Conservation (phyloP, 2,888 invertebrate genomes). For the Eupithecia dodoneata region DNA sequence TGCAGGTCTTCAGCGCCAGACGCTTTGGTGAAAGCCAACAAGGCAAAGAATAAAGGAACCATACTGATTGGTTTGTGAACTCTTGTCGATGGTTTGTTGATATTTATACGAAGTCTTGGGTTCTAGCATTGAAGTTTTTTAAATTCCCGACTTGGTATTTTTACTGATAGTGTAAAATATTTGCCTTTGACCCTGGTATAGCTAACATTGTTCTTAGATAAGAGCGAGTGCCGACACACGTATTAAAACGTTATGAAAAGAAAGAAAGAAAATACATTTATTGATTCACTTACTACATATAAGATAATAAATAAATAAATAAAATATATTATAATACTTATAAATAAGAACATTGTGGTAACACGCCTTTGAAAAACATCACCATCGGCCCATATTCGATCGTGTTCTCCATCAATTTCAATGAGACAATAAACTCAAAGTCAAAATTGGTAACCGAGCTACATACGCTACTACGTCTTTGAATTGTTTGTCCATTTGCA, state of each 20-base stretch:
- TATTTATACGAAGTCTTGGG: background rate
- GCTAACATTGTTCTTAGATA: background rate
- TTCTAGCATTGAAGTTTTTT: background rate
- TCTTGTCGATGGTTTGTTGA: background rate
- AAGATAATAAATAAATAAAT: no score
- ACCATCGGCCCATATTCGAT: no score
- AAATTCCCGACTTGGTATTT: background rate
- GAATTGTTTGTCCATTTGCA: background rate
- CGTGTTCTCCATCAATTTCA: no score
- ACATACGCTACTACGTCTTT: no score
- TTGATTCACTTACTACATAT: no score
- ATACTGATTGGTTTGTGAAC: background rate
- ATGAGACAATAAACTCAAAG: no score
- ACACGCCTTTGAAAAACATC: no score
- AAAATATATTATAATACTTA: no score
- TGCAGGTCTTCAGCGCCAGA: background rate
- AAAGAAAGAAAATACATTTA: no score
- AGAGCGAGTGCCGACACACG: background rate
- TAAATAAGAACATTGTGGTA: no score
- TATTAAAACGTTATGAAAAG: no score
- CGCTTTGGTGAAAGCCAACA: background rate
- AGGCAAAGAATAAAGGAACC: background rate
- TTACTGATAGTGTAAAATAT: background rate
- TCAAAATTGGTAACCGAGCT: no score
- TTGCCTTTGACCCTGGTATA: background rate